phyloP scores from a whole-genome alignment of 1,140 invertebrate genomes.

The Macrocentrus cingulum region DNA sequence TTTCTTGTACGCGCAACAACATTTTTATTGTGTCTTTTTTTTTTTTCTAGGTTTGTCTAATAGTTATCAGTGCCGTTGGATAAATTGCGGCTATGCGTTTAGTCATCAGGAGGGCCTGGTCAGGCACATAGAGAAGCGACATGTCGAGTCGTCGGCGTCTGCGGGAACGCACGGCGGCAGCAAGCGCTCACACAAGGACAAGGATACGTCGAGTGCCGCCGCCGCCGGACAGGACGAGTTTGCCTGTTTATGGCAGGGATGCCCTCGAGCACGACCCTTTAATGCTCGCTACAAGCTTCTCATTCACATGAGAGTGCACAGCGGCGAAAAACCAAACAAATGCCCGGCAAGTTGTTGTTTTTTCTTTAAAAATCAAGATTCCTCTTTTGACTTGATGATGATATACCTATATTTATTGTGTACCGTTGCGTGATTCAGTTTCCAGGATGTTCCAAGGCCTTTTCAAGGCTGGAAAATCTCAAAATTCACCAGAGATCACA shows the following conservation, averaged over 20 bases:
- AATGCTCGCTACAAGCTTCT: slow-evolving; percentile 95
- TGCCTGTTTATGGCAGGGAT: slow-evolving; percentile 89
- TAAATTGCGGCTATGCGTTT: slow-evolving; percentile 79
- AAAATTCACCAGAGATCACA: slow-evolving; percentile 96
- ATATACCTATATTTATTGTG: slow-evolving; percentile 11
- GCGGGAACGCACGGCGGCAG: slow-evolving; percentile 38
- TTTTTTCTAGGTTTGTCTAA: slow-evolving; percentile 35
- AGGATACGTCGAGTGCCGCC: slow-evolving; percentile 15
- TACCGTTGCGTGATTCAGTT: slow-evolving; percentile 64
- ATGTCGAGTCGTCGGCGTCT: slow-evolving; percentile 74
- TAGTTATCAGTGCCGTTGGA: slow-evolving; percentile 75
- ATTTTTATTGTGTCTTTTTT: no score
- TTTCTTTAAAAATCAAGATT: slow-evolving; percentile 8
- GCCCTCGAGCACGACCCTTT: slow-evolving; percentile 83
- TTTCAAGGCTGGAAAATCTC: slow-evolving; percentile 91
- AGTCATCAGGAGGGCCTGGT: slow-evolving; percentile 79
- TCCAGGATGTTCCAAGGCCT: slow-evolving; percentile 88
- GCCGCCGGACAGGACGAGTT: slow-evolving; percentile 71
- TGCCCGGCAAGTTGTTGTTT: slow-evolving; percentile 77
- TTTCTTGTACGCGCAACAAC: not conserved
- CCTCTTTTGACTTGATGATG: slow-evolving; percentile 13
- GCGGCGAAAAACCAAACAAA: slow-evolving; percentile 94
- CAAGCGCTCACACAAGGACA: slow-evolving; percentile 39
- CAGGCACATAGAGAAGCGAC: slow-evolving; percentile 85
- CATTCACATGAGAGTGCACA: slow-evolving; percentile 95